phyloP scores from a whole-genome alignment of 2,888 invertebrate genomes.

The Tipula lateralis region DNA sequence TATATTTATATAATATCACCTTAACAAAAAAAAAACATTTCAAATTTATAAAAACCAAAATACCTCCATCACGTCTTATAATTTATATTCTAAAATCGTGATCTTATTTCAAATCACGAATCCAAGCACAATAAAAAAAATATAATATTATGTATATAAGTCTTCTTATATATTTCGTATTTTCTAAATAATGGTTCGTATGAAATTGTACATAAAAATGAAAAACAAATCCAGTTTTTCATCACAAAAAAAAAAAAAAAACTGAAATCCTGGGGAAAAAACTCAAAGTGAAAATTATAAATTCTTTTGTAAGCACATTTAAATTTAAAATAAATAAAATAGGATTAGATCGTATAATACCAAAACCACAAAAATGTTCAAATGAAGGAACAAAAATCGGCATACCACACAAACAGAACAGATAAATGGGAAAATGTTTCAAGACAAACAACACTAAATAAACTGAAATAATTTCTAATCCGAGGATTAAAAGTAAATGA shows the following conservation, averaged over 20 bases:
- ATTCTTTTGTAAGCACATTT: slow-evolving; percentile 9
- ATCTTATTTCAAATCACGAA: slow-evolving; percentile 24
- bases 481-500: not conserved
- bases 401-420: not conserved
- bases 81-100: slow-evolving; percentile 11
- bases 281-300: slow-evolving; percentile 11
- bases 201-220: not conserved
- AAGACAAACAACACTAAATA: not conserved
- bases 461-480: not conserved
- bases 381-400: not conserved
- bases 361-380: not conserved
- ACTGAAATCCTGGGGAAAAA: not conserved
- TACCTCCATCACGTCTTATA: slow-evolving; percentile 11
- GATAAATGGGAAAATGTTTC: not conserved
- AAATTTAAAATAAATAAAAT: slow-evolving; percentile 19
- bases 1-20: not conserved
- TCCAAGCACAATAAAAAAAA: not conserved
- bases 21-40: not conserved
- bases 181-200: not conserved
- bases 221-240: not conserved
- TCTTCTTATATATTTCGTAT: not conserved
- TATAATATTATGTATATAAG: not conserved
- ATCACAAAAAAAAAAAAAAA: not conserved
- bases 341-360: not conserved
- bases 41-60: not conserved